Conservation (phyloP, 1,140 invertebrate species). For the Magallana ariakensis region DNA sequence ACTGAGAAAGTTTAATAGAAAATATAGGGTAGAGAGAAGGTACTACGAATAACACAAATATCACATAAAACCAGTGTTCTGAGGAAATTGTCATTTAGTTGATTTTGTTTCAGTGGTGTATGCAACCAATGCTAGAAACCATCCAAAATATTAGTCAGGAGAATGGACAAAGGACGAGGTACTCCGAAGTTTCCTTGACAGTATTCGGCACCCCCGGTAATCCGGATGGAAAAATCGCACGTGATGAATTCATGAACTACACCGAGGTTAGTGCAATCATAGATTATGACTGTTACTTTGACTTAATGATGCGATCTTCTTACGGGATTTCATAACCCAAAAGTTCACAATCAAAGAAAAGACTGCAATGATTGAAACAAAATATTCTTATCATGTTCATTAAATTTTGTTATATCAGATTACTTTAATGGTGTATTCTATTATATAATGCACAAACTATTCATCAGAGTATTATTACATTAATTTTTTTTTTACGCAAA, state of each 20-base stretch:
- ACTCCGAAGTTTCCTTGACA: constrained; percentile 91
- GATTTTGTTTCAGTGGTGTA: constrained; percentile 71
- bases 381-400: too few species aligned
- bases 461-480: too few species aligned
- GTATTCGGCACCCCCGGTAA: constrained; percentile 86
- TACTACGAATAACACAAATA: too few species aligned
- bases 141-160: constrained; percentile 91
- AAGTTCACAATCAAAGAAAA: constrained; percentile 13
- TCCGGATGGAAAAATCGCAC: constrained; percentile 82
- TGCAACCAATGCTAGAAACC: constrained; percentile 87
- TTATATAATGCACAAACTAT: too few species aligned
- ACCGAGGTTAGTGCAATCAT: constrained; percentile 95
- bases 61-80: too few species aligned
- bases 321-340: constrained; percentile 68
- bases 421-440: too few species aligned
- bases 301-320: constrained; percentile 92
- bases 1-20: too few species aligned
- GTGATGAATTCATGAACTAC: constrained; percentile 96
- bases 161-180: constrained; percentile 93
- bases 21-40: background rate
- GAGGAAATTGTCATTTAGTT: too few species aligned
- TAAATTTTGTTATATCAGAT: too few species aligned
- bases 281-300: constrained; percentile 95
- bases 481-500: too few species aligned
- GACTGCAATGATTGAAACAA: too few species aligned